phyloP scores from a whole-genome alignment of 2,888 invertebrate species.

The Apodemia mormo region DNA sequence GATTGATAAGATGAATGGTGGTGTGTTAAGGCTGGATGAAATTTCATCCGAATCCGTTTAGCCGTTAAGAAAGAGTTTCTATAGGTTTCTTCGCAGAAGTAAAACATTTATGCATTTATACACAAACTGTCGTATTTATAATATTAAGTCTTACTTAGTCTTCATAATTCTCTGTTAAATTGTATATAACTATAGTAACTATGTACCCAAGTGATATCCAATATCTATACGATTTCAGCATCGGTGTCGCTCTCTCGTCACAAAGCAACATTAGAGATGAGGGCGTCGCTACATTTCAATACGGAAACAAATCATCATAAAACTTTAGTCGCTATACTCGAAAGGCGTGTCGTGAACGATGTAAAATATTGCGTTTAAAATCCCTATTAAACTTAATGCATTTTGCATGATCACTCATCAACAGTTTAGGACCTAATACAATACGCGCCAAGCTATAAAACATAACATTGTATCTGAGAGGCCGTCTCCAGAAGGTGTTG shows the following conservation, averaged over 20 bases:
- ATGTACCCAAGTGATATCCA: conserved; percentile 2
- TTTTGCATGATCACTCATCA: conserved; percentile 77
- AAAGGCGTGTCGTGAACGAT: conserved; percentile 68
- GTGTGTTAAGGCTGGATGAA: no score
- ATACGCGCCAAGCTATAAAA: conserved; percentile 70
- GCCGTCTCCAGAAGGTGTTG: conserved; percentile 72
- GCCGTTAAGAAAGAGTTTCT: no score
- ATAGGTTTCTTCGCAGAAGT: no score
- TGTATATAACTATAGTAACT: background rate
- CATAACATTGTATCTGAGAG: conserved; percentile 72
- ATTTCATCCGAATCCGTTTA: no score
- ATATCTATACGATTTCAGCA: conserved; percentile 44
- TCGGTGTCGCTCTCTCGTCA: conserved; percentile 50
- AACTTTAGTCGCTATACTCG: conserved; percentile 66
- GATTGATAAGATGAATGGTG: no score
- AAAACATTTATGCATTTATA: no score
- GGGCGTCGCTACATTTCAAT: conserved; percentile 54
- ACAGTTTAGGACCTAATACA: conserved; percentile 79
- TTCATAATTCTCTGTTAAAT: conserved; percentile 15
- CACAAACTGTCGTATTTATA: no score
- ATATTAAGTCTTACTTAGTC: background rate
- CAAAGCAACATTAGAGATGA: conserved; percentile 50
- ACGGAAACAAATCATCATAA: conserved; percentile 80
- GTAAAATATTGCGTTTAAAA: conserved; percentile 79
- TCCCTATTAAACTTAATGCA: conserved; percentile 75